Evolutionary conservation across 2,888 invertebrate genomes (phyloP).

Genomic region (Drosophila neutralis): DNA sequence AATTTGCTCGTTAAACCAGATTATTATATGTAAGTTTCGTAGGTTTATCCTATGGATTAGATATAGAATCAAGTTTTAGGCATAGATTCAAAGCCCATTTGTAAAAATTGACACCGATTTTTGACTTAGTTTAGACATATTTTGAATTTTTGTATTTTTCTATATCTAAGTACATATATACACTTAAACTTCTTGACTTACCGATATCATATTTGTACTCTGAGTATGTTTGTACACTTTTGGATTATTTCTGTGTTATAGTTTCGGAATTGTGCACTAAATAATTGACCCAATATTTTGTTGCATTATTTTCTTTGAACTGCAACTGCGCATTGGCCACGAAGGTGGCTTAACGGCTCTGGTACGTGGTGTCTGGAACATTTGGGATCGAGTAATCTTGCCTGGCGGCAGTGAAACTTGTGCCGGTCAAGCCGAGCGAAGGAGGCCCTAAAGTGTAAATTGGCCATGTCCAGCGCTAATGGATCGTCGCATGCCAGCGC

Average conservation of each 20-base stretch:
- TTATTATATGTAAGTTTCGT: not conserved
- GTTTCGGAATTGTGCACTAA: not conserved
- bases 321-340: conserved; percentile 11
- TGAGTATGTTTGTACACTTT: not conserved
- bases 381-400: conserved; percentile 33
- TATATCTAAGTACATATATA: not conserved
- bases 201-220: not conserved
- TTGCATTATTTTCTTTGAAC: not conserved
- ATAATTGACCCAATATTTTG: conserved; percentile 1
- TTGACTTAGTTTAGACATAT: not conserved
- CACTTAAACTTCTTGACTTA: not conserved
- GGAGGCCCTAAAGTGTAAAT: conserved; percentile 64
- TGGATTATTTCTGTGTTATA: not conserved
- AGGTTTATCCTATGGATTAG: not conserved
- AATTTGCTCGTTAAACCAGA: not conserved
- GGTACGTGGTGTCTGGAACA: conserved; percentile 47
- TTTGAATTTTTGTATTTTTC: not conserved
- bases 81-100: not conserved
- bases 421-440: conserved; percentile 31
- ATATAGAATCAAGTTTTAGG: not conserved
- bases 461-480: conserved; percentile 68
- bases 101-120: not conserved
- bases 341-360: conserved; percentile 37
- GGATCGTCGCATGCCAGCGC: conserved; percentile 57
- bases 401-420: conserved; percentile 48